Base-by-base conservation (phyloP, 2,888 invertebrate species). In the Odontocolon sp. region DNA sequence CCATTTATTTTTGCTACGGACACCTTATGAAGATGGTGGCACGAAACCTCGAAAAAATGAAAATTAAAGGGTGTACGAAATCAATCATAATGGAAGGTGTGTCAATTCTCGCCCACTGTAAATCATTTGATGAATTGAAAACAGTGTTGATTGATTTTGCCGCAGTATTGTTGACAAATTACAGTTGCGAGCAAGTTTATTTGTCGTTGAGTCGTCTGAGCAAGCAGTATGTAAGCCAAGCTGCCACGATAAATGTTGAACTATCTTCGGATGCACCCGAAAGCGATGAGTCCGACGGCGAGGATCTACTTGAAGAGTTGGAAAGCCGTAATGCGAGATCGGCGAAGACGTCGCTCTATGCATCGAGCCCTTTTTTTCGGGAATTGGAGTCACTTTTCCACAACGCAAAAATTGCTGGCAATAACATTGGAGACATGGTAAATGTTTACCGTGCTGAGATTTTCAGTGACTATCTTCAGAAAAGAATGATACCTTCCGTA, bases 1-100 rank as follows among this genome's bases (percentile, higher is more conserved):
- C 31, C 5, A 14, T 71, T n/a, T 54, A 64, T 18, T 64, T 64
- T n/a, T 71, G 71, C 21, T 71, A 71, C 6, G 38, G 28, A 21
- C 64, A 71, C 23, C 14, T 71, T 5, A 54, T 71, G 56, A 40
- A 63, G 26, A 71, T 64, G 56, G 54, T 71, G 14, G 63, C 71
- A 26, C 45, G 16, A 11, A 16, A 59, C 26, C 50, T 67, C 16
- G 38, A 50, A 28, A 26, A 70, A 50, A 47, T 56, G 8, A 45
- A 33, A 6, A 9, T 57, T 11, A 56, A 57, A 11, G 14, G 42
- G 11, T 11, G 8, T 11, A 11, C 2, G 28, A 40, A 59, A 11
- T 52, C 26, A 1, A 18, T 71, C 8, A n/a, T 71, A 2, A 45
- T 71, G 64, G 56, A 71, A 71, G 54, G 52, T 26, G 28, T 54